Base-by-base conservation (phyloP, 2,113 vertebrate genomes). In the Helogale parvula region DNA sequence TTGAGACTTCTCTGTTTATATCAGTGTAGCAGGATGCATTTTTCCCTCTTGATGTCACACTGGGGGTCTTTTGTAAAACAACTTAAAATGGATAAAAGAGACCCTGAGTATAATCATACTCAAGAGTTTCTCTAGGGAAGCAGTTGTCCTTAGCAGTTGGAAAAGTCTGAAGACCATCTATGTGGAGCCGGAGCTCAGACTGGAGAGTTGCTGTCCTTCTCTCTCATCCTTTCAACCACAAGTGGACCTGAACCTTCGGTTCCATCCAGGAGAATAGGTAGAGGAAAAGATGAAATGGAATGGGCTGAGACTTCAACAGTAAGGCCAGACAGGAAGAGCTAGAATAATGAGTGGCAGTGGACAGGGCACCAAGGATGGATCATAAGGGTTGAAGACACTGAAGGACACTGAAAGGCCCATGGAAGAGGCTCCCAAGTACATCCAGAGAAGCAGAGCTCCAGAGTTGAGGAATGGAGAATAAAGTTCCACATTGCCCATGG, bases 191-290 rank as follows among this genome's bases (percentile, higher is more conserved):
- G 52, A 57, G 81, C 3, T 2, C 3, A 3, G 74, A 45, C 7
- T 52, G 31, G 23, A 52, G 25, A 65, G n/a, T 8, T 27, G 35
- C 4, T 17, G 1, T 54, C 52, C 25, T 52, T 52, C 50, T 35
- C 27, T 27, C 7, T 7, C 15, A 14, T 21, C 35, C 45, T 90
- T 69, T 45, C 25, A 47, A 27, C n/a, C 21, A 19, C 11, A 21
- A 10, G 17, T 7, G n/a, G 16, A 33, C 19, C 35, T 0, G 54
- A 90, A 8, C 7, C 15, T 57, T 15, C 1, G 2, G 15, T 31
- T 47, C 35, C 74, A 31, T 29, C 15, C 12, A 31, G 25, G 47
- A 13, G 1, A 50, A 5, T 0, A 3, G 4, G 10, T 7, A 38
- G 38, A 72, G 14, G 19, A n/a, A 71, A 11, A 80, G 12, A 45